Percentiles rank a stretch among this genome's conserved stretches.
Evolutionary conservation across 1,140 invertebrate species (phyloP).

Genomic region (Parapsyche elsis): DNA sequence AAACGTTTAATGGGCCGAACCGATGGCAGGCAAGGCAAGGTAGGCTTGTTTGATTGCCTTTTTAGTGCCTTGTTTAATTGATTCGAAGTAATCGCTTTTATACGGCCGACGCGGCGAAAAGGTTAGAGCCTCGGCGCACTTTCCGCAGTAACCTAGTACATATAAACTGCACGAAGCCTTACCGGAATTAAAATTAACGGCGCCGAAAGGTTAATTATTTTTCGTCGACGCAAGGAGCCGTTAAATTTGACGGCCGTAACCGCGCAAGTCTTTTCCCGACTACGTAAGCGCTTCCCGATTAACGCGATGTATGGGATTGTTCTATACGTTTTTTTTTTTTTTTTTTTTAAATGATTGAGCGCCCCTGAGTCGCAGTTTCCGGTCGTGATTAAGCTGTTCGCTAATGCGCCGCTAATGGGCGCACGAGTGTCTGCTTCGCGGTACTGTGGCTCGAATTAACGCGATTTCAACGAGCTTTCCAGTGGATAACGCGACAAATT

Average conservation of each 20-base stretch:
- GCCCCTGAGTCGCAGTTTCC: no score
- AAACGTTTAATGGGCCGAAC: not conserved
- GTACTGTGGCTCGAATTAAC: no score
- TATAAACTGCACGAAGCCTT: not conserved
- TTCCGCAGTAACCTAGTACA: no score
- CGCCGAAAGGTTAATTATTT: conserved; percentile 43
- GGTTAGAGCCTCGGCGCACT: not conserved
- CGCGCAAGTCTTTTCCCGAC: not conserved
- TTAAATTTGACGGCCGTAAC: conserved; percentile 4
- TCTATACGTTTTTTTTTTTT: no score
- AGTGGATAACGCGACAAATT: no score
- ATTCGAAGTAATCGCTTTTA: conserved; percentile 51
- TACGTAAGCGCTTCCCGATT: no score
- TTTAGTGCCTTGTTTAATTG: conserved; percentile 50
- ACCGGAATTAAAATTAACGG: conserved; percentile 27
- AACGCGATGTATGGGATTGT: no score
- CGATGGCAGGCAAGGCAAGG: not conserved
- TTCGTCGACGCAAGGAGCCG: not conserved
- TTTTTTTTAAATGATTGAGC: no score
- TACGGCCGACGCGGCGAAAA: conserved; percentile 19
- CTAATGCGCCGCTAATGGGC: no score
- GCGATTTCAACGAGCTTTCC: no score
- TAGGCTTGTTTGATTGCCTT: conserved; percentile 41
- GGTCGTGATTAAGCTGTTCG: no score
- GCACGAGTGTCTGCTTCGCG: no score